Evolutionary conservation across 1,140 invertebrate species (phyloP).

Genomic region (Saxidomus purpurata): DNA sequence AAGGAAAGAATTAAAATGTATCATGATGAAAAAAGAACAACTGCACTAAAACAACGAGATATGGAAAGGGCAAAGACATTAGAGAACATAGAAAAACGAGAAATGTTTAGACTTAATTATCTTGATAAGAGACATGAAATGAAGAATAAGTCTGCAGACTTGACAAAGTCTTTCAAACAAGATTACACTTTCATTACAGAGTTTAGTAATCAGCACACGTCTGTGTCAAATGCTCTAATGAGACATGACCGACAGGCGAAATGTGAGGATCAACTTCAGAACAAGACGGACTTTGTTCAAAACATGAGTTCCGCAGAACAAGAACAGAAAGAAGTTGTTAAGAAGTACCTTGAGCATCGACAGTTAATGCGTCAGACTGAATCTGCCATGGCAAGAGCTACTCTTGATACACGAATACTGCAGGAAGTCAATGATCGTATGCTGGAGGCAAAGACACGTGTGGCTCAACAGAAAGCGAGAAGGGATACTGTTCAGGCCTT

Average conservation of each 20-base stretch:
- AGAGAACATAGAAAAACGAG: conserved; percentile 78
- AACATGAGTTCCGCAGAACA: conserved; percentile 69
- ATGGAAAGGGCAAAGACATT: conserved; percentile 74
- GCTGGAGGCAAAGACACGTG: conserved; percentile 78
- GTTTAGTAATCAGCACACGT: conserved; percentile 85
- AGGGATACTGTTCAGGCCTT: conserved; percentile 78
- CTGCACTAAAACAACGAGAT: conserved; percentile 77
- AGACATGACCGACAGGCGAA: conserved; percentile 82
- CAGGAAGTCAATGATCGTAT: conserved; percentile 83
- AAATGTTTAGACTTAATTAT: conserved; percentile 78
- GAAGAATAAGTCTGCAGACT: conserved; percentile 76
- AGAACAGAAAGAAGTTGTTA: conserved; percentile 82
- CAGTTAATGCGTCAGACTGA: conserved; percentile 84
- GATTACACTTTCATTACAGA: conserved; percentile 82
- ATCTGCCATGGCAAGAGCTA: conserved; percentile 78
- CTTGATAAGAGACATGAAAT: conserved; percentile 80
- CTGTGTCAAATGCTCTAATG: conserved; percentile 84
- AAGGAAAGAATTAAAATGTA: conserved; percentile 80
- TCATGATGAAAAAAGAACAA: conserved; percentile 80
- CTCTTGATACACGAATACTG: conserved; percentile 81
- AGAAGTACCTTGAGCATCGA: conserved; percentile 84
- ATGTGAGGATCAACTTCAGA: conserved; percentile 73
- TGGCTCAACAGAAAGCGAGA: conserved; percentile 80
- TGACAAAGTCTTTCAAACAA: conserved; percentile 73
- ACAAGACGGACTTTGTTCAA: conserved; percentile 71